A percentile compares a stretch with the other conserved stretches of the same genome.
Evolutionary conservation across 2,113 vertebrate species (phyloP).

Genomic region (Dicrurus megarhynchus): DNA sequence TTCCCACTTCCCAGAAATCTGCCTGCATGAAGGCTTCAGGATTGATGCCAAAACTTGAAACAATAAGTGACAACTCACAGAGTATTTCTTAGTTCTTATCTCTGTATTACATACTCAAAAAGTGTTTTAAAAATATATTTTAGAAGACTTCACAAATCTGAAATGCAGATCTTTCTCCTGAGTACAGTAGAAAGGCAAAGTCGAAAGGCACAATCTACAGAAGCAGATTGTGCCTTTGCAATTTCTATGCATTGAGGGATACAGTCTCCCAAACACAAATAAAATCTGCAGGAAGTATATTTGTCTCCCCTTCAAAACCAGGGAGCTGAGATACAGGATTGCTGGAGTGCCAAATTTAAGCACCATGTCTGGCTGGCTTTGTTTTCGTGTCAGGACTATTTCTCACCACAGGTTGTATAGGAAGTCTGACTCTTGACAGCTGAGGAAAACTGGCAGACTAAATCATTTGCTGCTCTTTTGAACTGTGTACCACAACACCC

Average conservation of each 20-base stretch:
- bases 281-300: neutral
- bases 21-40: neutral
- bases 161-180: neutral
- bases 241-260: neutral
- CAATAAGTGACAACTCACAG: neutral
- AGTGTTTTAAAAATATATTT: neutral
- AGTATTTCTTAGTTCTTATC: neutral
- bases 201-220: neutral
- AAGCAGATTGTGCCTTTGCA: neutral
- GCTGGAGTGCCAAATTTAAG: neutral
- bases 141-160: neutral
- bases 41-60: neutral
- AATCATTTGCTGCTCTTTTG: neutral
- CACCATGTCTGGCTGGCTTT: neutral
- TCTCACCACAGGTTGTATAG: conserved; percentile 7
- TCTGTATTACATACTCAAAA: neutral
- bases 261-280: neutral
- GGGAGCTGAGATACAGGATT: neutral
- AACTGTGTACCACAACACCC: neutral
- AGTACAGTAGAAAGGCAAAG: neutral
- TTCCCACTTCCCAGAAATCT: neutral
- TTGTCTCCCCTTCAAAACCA: neutral
- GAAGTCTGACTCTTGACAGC: conserved; percentile 12
- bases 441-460: conserved; percentile 1
- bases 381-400: neutral